These are phyloP conservation scores for Conops quadrifasciatus DNA, from an alignment of 2,888 invertebrate genomes.

Conservation along the genomic window DNA sequence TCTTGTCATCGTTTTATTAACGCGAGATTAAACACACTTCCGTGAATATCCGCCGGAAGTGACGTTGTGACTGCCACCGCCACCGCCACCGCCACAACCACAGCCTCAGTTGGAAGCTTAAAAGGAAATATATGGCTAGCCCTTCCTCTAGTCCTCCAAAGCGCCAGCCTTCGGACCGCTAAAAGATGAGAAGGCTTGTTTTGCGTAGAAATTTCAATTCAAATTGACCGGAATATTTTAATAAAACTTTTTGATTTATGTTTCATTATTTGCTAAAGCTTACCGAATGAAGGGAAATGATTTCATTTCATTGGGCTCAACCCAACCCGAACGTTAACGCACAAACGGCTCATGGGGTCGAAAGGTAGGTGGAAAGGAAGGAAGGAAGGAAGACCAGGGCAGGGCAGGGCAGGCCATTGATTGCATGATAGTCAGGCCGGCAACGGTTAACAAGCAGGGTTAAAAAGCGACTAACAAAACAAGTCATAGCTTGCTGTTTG, in stretches of 20 bases:
- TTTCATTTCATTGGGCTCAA: conserved; percentile 39
- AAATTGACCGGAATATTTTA: conserved; percentile 56
- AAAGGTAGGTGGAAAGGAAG: background rate
- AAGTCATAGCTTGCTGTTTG: background rate
- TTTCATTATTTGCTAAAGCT: conserved; percentile 32
- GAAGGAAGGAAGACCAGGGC: background rate
- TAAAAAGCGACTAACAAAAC: conserved; percentile 9
- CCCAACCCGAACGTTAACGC: no score
- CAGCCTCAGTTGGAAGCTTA: background rate
- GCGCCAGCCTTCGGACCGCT: background rate
- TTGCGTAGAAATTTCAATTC: conserved; percentile 41
- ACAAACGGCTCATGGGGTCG: conserved; percentile 6
- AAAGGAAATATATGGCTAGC: conserved; percentile 43
- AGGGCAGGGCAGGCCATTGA: no score
- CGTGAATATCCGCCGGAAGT: conserved; percentile 45
- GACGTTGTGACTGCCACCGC: conserved; percentile 41
- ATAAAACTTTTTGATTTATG: conserved; percentile 42
- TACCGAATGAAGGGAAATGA: conserved; percentile 45
- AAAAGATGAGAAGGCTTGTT: conserved; percentile 5
- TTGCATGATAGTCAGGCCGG: no score
- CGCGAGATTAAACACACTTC: conserved; percentile 52
- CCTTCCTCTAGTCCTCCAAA: conserved; percentile 19
- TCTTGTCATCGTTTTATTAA: conserved; percentile 49
- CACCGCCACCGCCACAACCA: no score
- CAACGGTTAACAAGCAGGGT: background rate